Base-by-base conservation (phyloP, 2,888 invertebrate genomes). In the Phasia obesa region DNA sequence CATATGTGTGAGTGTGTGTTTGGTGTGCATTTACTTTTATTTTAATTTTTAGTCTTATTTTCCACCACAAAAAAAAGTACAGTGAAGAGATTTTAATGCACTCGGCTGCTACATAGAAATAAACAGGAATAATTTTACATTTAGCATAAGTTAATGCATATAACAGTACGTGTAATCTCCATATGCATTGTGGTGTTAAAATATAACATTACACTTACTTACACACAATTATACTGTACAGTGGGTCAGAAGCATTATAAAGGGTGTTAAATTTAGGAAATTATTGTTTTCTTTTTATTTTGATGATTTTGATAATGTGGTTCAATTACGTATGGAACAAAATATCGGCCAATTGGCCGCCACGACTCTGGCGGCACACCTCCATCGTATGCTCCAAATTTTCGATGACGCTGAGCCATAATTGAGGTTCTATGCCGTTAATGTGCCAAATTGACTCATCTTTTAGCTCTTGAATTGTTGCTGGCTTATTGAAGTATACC, bases 131-230 rank as follows among this genome's bases (percentile, higher is more conserved):
- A 27, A 7, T 57, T 9, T 49, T 17, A 19, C 23, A 44, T n/a
- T 1, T 38, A 11, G 13, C 3, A 27, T 27, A 27, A 5, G 27
- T 6, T 5, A 27, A 27, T 27, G 27, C 3, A 27, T 27, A 15
- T 25, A 31, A 51, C 35, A 23, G 49, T 64, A 4, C 21, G 9
- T 53, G 53, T 2, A 17, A 51, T 44, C 21, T 64, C 19, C 42
- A 60, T 31, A 35, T 31, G 60, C 51, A 51, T 35, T 60, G 65
- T 76, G 31, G 60, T 76, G 60, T 69, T 5, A 1, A 31, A 4
- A 9, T 31, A 7, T 74, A 25, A 69, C 51, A 53, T 44, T 44
- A 31, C 27, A 55, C 31, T 51, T 31, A 27, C 15, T 13, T 21
- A 62, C 31, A 44, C 9, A 55, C 19, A 23, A 4, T 31, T 38